phyloP scores from a whole-genome alignment of 2,888 invertebrate genomes.

The Synanthedon andrenaeformis region DNA sequence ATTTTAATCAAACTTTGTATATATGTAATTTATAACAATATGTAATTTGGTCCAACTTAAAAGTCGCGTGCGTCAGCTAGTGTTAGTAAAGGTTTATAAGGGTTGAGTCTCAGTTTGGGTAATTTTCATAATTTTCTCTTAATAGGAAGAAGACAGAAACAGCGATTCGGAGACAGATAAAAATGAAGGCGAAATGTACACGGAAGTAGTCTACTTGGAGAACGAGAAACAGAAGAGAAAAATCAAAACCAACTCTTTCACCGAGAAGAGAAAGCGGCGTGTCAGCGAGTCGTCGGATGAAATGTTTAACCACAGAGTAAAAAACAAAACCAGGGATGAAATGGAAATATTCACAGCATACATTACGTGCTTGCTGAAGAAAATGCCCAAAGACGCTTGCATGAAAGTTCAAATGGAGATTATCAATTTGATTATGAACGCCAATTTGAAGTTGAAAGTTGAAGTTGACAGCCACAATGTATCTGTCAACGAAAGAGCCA shows the following conservation, averaged over 20 bases:
- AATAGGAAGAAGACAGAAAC: slow-evolving; percentile 2
- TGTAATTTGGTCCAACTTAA: too few relatives aligned
- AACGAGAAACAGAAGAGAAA: slow-evolving; percentile 2
- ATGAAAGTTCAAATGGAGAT: slow-evolving; percentile 39
- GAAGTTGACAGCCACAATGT: neutral
- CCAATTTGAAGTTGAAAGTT: slow-evolving; percentile 15
- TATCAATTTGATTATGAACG: slow-evolving; percentile 33
- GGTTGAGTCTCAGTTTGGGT: too few relatives aligned
- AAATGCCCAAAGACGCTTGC: slow-evolving; percentile 23
- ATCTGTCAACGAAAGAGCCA: neutral
- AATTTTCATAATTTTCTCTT: too few relatives aligned
- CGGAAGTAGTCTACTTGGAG: slow-evolving; percentile 11
- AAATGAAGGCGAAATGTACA: slow-evolving; percentile 2
- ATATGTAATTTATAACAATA: too few relatives aligned
- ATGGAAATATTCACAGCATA: slow-evolving; percentile 33
- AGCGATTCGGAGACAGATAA: slow-evolving; percentile 1
- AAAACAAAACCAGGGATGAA: slow-evolving; percentile 17
- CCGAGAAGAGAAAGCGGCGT: neutral
- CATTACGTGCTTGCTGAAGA: slow-evolving; percentile 29
- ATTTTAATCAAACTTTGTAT: too few relatives aligned
- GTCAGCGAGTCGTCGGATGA: neutral
- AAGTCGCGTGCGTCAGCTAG: too few relatives aligned
- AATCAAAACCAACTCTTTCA: neutral
- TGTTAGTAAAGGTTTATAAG: too few relatives aligned
- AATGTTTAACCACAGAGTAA: slow-evolving; percentile 1